Conservation (phyloP, 92 coral and sea anemone genomes). For the Phenganax marumi region DNA sequence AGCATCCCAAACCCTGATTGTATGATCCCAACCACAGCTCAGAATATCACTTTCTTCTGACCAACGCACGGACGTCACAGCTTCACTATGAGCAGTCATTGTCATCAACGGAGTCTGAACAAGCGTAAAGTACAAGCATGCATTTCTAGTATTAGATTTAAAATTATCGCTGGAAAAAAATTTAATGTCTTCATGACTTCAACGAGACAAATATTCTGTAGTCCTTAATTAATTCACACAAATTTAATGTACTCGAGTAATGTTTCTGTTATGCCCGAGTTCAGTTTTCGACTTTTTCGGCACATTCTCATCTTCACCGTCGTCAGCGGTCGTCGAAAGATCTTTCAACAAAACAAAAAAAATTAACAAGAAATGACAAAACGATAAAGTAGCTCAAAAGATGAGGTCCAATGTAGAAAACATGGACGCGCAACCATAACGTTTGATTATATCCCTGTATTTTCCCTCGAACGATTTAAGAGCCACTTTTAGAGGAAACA, state of each 20-base stretch:
- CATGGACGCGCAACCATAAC: too few relatives aligned
- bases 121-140: neutral
- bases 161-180: too few relatives aligned
- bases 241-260: slow-evolving; percentile 67
- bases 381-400: too few relatives aligned
- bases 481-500: too few relatives aligned
- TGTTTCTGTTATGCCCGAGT: slow-evolving; percentile 63
- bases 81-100: slow-evolving; percentile 89
- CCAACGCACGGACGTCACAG: slow-evolving; percentile 87
- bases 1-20: slow-evolving; percentile 86
- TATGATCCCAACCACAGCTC: slow-evolving; percentile 98
- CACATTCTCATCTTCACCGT: slow-evolving; percentile 64
- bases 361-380: too few relatives aligned
- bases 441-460: too few relatives aligned
- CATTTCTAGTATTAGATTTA: neutral
- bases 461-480: too few relatives aligned
- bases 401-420: too few relatives aligned
- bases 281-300: slow-evolving; percentile 75
- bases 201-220: neutral
- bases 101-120: slow-evolving; percentile 93
- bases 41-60: slow-evolving; percentile 64
- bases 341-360: slow-evolving; percentile 60
- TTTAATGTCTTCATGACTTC: too few relatives aligned
- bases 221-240: neutral
- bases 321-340: slow-evolving; percentile 63